phyloP scores from a whole-genome alignment of 2,113 vertebrate genomes.

The Pogona vitticeps region DNA sequence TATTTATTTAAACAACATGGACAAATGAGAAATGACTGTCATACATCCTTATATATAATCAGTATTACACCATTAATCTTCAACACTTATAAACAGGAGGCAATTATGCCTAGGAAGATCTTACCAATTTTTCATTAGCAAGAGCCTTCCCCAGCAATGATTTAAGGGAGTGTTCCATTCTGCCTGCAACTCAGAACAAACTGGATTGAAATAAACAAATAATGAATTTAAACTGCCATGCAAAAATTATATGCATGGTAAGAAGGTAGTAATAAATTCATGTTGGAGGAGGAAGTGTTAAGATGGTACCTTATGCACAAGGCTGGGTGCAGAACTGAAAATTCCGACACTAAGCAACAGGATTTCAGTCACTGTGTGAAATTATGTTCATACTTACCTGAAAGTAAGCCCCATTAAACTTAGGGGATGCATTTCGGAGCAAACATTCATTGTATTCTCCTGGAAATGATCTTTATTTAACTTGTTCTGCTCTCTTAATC shows the following conservation, averaged over 20 bases:
- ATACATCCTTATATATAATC: constrained; percentile 17
- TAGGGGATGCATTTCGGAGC: too few relatives aligned
- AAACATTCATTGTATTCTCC: too few relatives aligned
- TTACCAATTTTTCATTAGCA: constrained; percentile 25
- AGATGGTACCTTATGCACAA: not conserved
- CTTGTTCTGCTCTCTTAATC: not conserved
- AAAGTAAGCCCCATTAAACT: too few relatives aligned
- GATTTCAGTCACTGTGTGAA: too few relatives aligned
- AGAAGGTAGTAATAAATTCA: constrained; percentile 40
- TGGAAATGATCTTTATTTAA: not conserved
- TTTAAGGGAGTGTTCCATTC: constrained; percentile 4
- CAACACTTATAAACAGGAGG: not conserved
- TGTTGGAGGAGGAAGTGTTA: not conserved
- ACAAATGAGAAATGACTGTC: not conserved
- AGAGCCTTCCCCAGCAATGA: constrained; percentile 28
- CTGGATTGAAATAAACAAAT: constrained; percentile 5
- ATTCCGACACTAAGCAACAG: not conserved
- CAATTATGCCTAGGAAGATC: constrained; percentile 35
- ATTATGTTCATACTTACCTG: too few relatives aligned
- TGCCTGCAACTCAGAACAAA: constrained; percentile 12
- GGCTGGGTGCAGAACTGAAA: not conserved
- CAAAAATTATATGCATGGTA: constrained; percentile 16
- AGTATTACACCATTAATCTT: constrained; percentile 30
- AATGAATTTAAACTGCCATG: constrained; percentile 19
- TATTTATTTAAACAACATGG: constrained; percentile 42